Evolutionary conservation across 2,888 invertebrate genomes (phyloP).

Genomic region (Noctuana brunneofusca): DNA sequence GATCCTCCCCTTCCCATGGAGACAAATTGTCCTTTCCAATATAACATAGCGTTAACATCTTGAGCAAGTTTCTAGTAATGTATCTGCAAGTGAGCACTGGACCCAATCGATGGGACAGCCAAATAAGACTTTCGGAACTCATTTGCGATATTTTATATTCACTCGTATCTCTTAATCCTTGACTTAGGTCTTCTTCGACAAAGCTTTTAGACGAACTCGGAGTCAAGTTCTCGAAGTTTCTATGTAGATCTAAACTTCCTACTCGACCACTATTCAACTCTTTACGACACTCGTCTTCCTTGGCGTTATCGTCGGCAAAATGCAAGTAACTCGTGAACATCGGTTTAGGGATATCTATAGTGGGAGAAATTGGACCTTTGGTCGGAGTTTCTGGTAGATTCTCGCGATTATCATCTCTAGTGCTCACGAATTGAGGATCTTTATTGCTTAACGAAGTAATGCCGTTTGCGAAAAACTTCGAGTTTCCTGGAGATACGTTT

Average conservation of each 20-base stretch:
- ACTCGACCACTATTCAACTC: slow-evolving; percentile 43
- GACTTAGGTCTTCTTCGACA: slow-evolving; percentile 49
- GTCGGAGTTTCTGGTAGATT: slow-evolving; percentile 41
- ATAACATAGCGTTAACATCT: slow-evolving; percentile 97
- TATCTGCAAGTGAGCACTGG: slow-evolving; percentile 96
- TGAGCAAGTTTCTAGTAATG: slow-evolving; percentile 93
- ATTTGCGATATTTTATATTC: slow-evolving; percentile 89
- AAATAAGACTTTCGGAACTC: slow-evolving; percentile 93
- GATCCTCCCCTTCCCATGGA: slow-evolving; percentile 68
- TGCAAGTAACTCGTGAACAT: slow-evolving; percentile 79
- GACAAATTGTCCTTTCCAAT: slow-evolving; percentile 90
- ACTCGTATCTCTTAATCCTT: slow-evolving; percentile 48
- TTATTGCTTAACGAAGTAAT: slow-evolving; percentile 40
- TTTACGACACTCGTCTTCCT: slow-evolving; percentile 45
- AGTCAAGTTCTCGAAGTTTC: slow-evolving; percentile 41
- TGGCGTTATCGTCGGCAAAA: slow-evolving; percentile 65
- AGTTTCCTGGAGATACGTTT: slow-evolving; percentile 62
- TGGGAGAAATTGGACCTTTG: slow-evolving; percentile 82
- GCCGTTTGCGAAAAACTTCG: slow-evolving; percentile 51
- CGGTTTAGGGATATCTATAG: slow-evolving; percentile 86
- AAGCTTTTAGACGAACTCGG: slow-evolving; percentile 46
- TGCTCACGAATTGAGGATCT: slow-evolving; percentile 48
- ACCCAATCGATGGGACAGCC: slow-evolving; percentile 96
- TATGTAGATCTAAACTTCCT: slow-evolving; percentile 55
- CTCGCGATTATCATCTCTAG: slow-evolving; percentile 51